Evolutionary conservation across 2,888 invertebrate species (phyloP).

Genomic region (Lucinisca nassula): DNA sequence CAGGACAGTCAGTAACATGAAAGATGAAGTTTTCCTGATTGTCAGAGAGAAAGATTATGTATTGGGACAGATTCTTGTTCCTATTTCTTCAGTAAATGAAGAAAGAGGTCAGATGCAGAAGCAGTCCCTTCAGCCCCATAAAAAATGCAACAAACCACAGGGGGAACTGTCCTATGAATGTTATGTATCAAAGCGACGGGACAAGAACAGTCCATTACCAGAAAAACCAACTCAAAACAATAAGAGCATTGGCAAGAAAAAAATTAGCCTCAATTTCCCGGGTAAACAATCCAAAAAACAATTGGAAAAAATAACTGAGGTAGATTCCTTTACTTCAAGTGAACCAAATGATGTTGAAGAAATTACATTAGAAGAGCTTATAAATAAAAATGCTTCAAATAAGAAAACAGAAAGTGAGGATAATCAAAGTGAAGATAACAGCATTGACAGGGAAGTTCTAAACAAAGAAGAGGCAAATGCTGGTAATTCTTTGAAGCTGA

Average conservation of each 20-base stretch:
- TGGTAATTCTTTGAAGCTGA: not conserved
- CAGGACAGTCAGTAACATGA: constrained; percentile 78
- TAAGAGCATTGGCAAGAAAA: not conserved
- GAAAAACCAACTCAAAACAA: not conserved
- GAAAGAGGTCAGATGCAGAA: constrained; percentile 76
- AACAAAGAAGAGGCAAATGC: not conserved
- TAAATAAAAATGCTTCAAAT: not conserved
- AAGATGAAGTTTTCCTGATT: constrained; percentile 83
- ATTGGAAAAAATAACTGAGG: not conserved
- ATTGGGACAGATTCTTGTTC: constrained; percentile 83
- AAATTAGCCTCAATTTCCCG: not conserved
- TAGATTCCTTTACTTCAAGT: not conserved
- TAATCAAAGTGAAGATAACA: not conserved
- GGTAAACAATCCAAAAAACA: constrained; percentile 8
- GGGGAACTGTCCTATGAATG: constrained; percentile 85
- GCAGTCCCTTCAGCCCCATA: constrained; percentile 83
- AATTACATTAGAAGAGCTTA: not conserved
- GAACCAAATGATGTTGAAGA: not conserved
- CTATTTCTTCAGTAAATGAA: constrained; percentile 77
- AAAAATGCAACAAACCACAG: constrained; percentile 84
- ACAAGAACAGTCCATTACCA: constrained; percentile 26
- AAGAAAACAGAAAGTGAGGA: not conserved
- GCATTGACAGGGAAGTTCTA: not conserved
- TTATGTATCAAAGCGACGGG: constrained; percentile 82
- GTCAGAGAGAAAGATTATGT: constrained; percentile 85